Base-by-base conservation (phyloP, 37 sponge, comb jelly and placozoan species). In the Chondrosia reniformis region DNA sequence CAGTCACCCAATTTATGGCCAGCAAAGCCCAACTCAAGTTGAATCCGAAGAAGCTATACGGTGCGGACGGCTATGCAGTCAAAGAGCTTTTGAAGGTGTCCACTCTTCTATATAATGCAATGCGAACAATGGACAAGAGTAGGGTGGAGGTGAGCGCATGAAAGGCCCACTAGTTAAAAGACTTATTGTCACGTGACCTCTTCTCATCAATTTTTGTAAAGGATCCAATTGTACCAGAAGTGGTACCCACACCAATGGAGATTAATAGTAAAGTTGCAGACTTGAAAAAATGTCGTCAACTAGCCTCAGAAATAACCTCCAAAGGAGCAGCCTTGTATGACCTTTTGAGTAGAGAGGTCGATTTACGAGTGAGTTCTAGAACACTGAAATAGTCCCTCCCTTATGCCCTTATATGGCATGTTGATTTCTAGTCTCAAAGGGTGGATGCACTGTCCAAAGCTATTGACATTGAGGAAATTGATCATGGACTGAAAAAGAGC, bases 1-100 rank as follows among this genome's bases (percentile, higher is more conserved):
- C 92, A 49, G 88, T 84, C 9, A 87, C 93, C 22, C 98, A 97
- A 80, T 92, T 93, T 65, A 86, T 97, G 88, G 93, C 99, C 5
- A 89, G 85, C 21, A 94, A 91, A 45, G 96, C 95, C 0, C 86
- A 87, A 49, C 83, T 98, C 58, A 98, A 98, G 64, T 78, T 98
- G 76, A 98, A 98, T 79, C 87, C 94, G 3, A 95, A 90, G 82
- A 92, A 87, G 67, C 87, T 98, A 77, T 98, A 98, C 78, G 76
- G 81, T 67, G 99, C 99, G 5, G 99, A 98, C 74, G 99, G 99
- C 6, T 93, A 98, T 80, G 93, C 93, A 43, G 99, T 98, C n/a
- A 92, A 98, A 79, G 99, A 98, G 64, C 83, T 98, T 45, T 67
- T 98, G 55, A 98, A 98, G 66, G 79, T 98, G 4, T 80, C 94